Evolutionary conservation across 2,797 vertebrate genomes (phyloP), one percentile per base, ranked within the genome.

Genomic region (Tenualosa ilisha): DNA sequence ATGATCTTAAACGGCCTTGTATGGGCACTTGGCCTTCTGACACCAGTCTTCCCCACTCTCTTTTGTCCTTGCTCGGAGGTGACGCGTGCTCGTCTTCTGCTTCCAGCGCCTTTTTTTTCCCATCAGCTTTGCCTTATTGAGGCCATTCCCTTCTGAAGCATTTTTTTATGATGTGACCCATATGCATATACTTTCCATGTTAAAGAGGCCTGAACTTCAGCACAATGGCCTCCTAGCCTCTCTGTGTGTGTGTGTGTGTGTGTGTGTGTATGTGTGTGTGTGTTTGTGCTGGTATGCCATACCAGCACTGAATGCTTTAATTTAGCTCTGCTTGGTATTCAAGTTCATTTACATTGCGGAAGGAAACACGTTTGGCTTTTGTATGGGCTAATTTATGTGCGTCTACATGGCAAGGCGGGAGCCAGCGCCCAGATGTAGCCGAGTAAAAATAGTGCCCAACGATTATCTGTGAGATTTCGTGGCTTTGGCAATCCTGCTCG

Each of bases 131-230:
- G 15, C 65, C 20, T 82, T 53, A 49, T 82, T 13, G 50, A 83
- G 63, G 20, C 31, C 72, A 46, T 79, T 79, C 37, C 72, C 65
- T 6, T 79, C 20, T 20, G 15, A 43, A 37, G 37, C 72, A 46
- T 46, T 79, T 75, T 75, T 79, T 79, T 79, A 9, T 56, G 50
- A 83, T 75, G 6, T 43, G 84, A 82, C 86, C 90, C 85, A 72
- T 85, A 9, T 82, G 86, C 92, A 91, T 88, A 88, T 92, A 91
- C 90, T 79, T 17, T 86, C 92, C 92, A 93, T 89, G 92, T 85
- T 82, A 83, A 79, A 43, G 72, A 79, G 72, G 37, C 20, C 72
- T 79, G 72, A 79, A 79, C 72, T 79, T 46, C 68, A 72, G 31
- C 68, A 75, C 68, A 75, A 43, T 79, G 40, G 40, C 72, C 72